Conservation (phyloP, 2,797 vertebrate genomes). For the Sphenodon punctatus region DNA sequence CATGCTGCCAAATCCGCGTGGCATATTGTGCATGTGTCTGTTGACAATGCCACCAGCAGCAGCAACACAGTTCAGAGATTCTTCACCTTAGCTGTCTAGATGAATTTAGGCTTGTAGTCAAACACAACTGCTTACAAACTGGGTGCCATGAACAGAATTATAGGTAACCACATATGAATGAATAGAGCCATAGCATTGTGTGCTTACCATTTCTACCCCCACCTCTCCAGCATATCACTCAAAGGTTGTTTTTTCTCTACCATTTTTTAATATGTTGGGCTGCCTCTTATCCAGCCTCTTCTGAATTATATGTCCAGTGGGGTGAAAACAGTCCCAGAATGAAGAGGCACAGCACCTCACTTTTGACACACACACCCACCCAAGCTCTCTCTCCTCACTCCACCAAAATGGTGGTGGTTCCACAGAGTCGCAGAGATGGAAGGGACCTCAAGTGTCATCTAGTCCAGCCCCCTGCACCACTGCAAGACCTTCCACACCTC, state of each 20-base stretch:
- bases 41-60: not conserved
- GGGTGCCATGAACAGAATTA: rapidly evolving
- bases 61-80: not conserved
- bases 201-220: constrained; percentile 17
- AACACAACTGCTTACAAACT: not conserved
- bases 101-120: not conserved
- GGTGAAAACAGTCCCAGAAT: too few relatives aligned
- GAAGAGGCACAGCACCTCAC: too few relatives aligned
- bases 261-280: too few relatives aligned
- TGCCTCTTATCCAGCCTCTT: too few relatives aligned
- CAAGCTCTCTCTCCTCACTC: too few relatives aligned
- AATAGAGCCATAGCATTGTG: not conserved
- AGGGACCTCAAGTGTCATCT: too few relatives aligned
- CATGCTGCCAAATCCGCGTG: not conserved
- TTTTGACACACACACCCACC: too few relatives aligned
- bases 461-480: too few relatives aligned
- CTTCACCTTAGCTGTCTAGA: not conserved
- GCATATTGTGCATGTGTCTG: not conserved
- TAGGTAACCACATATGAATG: rapidly evolving
- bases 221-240: constrained; percentile 25
- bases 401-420: too few relatives aligned
- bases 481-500: too few relatives aligned
- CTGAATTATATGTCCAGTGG: too few relatives aligned
- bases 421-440: too few relatives aligned
- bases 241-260: not conserved